Evolutionary conservation across 1,140 invertebrate species (phyloP).

Genomic region (Drosophila takahashii): DNA sequence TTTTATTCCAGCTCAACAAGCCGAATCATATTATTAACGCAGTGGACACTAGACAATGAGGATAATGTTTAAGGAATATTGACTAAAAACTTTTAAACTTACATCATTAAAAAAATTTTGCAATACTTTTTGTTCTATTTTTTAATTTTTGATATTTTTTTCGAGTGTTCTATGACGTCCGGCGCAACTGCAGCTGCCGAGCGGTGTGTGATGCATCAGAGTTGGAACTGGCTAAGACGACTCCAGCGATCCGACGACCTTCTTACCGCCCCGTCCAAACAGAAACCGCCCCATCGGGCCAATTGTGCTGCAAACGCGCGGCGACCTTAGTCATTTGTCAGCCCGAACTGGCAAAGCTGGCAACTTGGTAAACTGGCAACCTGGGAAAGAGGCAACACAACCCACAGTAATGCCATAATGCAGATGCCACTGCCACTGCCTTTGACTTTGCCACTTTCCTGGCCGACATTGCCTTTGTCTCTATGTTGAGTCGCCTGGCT

Average conservation of each 20-base stretch:
- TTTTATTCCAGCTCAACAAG: too few species aligned
- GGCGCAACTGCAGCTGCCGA: constrained; percentile 32
- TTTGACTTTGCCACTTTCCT: constrained; percentile 66
- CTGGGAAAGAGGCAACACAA: constrained; percentile 30
- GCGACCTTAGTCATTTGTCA: constrained; percentile 81
- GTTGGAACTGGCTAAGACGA: constrained; percentile 41
- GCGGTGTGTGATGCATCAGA: constrained; percentile 41
- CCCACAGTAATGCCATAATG: constrained; percentile 30
- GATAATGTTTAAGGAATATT: too few species aligned
- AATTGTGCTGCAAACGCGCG: constrained; percentile 61
- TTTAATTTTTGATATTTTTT: not conserved
- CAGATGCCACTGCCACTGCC: constrained; percentile 42
- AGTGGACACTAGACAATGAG: too few species aligned
- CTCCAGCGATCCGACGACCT: constrained; percentile 64
- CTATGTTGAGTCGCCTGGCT: constrained; percentile 7
- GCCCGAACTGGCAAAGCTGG: constrained; percentile 56
- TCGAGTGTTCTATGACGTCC: constrained; percentile 11
- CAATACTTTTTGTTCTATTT: not conserved
- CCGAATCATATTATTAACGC: too few species aligned
- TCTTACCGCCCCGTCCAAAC: constrained; percentile 76
- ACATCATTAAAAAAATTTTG: too few species aligned
- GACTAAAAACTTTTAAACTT: too few species aligned
- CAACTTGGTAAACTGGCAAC: constrained; percentile 32
- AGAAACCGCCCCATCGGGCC: constrained; percentile 66
- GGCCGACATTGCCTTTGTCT: constrained; percentile 37